Base-by-base conservation (phyloP, 2,888 invertebrate genomes). In the Abrostola tripartita region DNA sequence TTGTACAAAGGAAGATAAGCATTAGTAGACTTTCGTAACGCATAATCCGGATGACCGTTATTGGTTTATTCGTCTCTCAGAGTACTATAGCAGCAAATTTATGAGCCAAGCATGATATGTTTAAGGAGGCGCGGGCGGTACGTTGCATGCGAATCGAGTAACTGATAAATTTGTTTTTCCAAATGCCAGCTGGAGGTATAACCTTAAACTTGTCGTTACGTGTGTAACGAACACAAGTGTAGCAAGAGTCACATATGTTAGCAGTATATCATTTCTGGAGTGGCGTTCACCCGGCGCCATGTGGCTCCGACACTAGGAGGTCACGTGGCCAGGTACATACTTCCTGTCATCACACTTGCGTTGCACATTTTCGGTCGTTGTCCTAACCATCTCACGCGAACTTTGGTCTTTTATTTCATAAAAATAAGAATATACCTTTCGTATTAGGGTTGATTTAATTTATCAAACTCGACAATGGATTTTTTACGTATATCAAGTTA, bases 271-370 rank as follows among this genome's bases (percentile, higher is more conserved):
- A 78, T 81, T 80, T 70, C 78, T 82, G 81, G 81, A 82, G 85
- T 84, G 87, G 81, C 82, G 82, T 87, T 87, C 85, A 85, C 87
- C 86, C 88, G 85, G 83, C 85, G 86, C 88, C 91, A 90, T 90
- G 90, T 91, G 91, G 86, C 76, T 82, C 71, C 70, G 66, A 69
- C 78, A 67, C 82, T 82, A 81, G 84, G 83, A 79, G 84, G 85
- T 87, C 91, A 87, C 88, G 89, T 90, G 89, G 85, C 85, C 91
- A 92, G 91, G 91, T 90, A 90, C 87, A 67, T 68, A 76, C 81
- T 86, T 89, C 89, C 88, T 89, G 85, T 84, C 85, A 84, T 78
- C 81, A 83, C 85, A 85, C 81, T 87, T 89, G 87, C 81, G 82
- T 74, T 81, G 79, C 84, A 84, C 81, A 83, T 87, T 89, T 83